Conservation (phyloP, 2,797 vertebrate species). For the Rhynchonycteris naso region DNA sequence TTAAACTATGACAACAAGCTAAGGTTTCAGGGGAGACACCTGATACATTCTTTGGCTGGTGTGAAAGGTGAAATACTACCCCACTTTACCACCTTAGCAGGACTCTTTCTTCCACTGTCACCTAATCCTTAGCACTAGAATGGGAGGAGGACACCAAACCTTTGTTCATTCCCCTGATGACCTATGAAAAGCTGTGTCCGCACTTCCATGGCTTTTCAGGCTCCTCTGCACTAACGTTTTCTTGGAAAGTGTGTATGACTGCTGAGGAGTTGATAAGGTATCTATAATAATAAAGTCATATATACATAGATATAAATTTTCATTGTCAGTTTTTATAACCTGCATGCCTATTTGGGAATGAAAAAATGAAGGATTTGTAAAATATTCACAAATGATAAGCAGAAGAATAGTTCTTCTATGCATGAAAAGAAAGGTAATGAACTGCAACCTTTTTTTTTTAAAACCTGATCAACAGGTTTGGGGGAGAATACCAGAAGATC, state of each 20-base stretch:
- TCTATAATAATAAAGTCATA: neutral
- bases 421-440: neutral
- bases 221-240: neutral
- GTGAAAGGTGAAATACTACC: conserved; percentile 8
- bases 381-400: neutral
- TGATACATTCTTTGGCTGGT: neutral
- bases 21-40: conserved; percentile 35
- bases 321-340: neutral
- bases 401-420: neutral
- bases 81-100: neutral
- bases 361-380: neutral
- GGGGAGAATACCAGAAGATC: neutral
- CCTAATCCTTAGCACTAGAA: neutral
- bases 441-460: neutral
- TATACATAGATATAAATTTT: neutral
- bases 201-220: neutral
- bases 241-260: neutral
- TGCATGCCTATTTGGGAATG: neutral
- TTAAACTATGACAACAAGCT: neutral
- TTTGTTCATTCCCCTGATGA: neutral
- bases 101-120: conserved; percentile 32
- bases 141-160: neutral
- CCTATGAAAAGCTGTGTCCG: neutral
- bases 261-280: neutral
- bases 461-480: neutral